Conservation (phyloP, 2,797 vertebrate genomes). For the Gallinago solitaria region DNA sequence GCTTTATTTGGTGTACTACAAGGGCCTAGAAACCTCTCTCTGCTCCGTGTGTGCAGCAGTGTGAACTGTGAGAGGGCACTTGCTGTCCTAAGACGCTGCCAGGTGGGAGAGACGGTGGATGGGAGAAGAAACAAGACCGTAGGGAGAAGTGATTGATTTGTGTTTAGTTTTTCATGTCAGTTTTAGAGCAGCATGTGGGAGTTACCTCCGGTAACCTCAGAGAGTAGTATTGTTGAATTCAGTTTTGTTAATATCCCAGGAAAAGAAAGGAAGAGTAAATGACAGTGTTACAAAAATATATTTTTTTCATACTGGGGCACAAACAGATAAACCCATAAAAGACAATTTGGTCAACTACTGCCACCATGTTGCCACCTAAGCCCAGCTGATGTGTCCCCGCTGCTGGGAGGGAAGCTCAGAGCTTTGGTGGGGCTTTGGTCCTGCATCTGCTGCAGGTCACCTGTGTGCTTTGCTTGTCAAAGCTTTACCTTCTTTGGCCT, state of each 20-base stretch:
- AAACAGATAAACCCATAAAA: neutral
- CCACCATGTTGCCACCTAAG: neutral
- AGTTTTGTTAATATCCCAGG: neutral
- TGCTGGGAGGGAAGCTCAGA: neutral
- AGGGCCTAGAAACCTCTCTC: neutral
- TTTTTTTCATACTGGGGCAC: neutral
- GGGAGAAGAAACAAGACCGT: constrained; percentile 8
- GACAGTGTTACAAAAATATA: neutral
- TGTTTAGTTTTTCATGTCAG: neutral
- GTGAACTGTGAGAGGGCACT: neutral
- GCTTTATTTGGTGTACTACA: neutral
- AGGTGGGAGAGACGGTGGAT: constrained; percentile 40
- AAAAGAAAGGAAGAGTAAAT: neutral
- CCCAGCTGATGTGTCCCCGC: neutral
- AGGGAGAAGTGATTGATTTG: neutral
- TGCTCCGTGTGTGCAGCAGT: neutral
- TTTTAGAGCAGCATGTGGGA: neutral
- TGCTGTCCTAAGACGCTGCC: neutral
- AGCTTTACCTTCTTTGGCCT: neutral
- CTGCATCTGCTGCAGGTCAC: neutral
- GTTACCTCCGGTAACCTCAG: neutral
- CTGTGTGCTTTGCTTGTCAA: neutral
- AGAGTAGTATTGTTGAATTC: neutral
- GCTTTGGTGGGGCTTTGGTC: neutral
- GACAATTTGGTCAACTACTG: neutral